Base-by-base conservation (phyloP, 1,140 invertebrate genomes). In the Hypsibius dujardini region DNA sequence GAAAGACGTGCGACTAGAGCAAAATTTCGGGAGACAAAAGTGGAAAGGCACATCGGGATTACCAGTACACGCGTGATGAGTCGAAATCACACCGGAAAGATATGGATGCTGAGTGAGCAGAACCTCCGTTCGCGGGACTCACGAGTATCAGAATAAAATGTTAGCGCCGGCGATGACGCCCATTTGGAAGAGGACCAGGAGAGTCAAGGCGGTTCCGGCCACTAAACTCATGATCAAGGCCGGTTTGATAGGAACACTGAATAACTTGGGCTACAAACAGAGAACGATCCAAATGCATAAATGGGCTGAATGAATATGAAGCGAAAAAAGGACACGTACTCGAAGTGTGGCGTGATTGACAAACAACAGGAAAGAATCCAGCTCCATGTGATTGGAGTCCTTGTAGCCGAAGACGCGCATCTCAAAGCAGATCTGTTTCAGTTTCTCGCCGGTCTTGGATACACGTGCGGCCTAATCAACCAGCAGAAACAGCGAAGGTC, bases 361-460 rank as follows among this genome's bases (percentile, higher is more conserved):
- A 74, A 80, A 81, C 42, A 77, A 72, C 7, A 81, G 75, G 72
- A 80, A 81, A 1, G 79, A 80, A 72, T 81, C 80, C 1, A 81
- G 75, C 56, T 81, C 79, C 50, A 78, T 70, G 46, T 76, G 75
- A 3, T 76, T 77, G 40, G 73, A 75, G 50, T 74, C 75, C 60
- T 79, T 79, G 73, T 80, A 81, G 28, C 80, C 80, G 75, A 79
- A 80, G 28, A 80, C 79, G 72, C 79, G 72, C 73, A 76, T 78
- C 70, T 79, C 78, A 56, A 81, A 73, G 14, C 78, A 76, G 60
- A 79, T 77, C 56, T 79, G 79, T 28, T 77, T 76, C 40, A 81
- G 75, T 70, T 78, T 75, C 62, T 75, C 74, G 70, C 78, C 79
- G 15, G 77, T 75, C 12, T 76, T 78, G 47, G 79, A 79, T 14